Conservation (phyloP, 2,113 vertebrate species). For the Gnathonemus longibarbis region DNA sequence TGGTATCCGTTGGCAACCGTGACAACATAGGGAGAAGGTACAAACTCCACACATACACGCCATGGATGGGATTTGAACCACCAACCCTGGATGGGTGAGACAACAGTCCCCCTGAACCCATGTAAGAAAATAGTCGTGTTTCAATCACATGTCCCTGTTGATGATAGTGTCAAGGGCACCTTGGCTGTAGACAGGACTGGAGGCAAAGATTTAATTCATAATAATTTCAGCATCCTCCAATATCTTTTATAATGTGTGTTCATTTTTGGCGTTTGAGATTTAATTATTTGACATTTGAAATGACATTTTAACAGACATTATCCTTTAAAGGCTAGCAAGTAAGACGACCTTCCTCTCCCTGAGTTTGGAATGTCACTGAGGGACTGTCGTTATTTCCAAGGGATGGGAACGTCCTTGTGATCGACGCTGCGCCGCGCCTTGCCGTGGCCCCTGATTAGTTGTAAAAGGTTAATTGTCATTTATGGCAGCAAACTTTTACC, state of each 20-base stretch:
- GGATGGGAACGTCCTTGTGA: background rate
- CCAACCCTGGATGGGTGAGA: background rate
- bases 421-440: slow-evolving; percentile 28
- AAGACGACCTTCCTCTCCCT: background rate
- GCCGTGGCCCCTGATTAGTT: slow-evolving; percentile 27
- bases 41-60: background rate
- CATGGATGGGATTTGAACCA: background rate
- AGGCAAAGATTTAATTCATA: background rate
- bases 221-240: background rate
- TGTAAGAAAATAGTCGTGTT: background rate
- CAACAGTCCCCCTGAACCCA: background rate
- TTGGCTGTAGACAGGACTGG: background rate
- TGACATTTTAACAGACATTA: slow-evolving; percentile 1
- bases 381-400: background rate
- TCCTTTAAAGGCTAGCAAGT: background rate
- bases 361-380: background rate
- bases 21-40: background rate
- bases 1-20: background rate
- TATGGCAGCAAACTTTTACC: slow-evolving; percentile 38
- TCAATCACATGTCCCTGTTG: background rate
- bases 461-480: slow-evolving; percentile 44
- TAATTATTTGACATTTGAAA: background rate
- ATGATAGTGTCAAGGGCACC: background rate
- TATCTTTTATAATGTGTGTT: background rate
- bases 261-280: background rate